These are phyloP conservation scores for Australoheros scitulus DNA, from an alignment of 2,113 vertebrate species.

Conservation along the genomic window DNA sequence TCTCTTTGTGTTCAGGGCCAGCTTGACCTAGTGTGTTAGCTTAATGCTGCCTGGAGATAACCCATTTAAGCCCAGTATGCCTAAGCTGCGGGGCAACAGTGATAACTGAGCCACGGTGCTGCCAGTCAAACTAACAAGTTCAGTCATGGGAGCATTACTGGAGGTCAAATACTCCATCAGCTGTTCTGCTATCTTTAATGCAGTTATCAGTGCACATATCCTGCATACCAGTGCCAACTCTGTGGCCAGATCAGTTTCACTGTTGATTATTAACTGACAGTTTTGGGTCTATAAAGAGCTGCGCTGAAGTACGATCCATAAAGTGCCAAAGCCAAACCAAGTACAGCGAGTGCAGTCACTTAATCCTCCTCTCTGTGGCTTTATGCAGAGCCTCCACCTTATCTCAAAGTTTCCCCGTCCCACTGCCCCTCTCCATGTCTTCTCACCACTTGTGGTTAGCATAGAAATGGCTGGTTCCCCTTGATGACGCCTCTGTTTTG, in stretches of 20 bases:
- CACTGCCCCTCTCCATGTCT: neutral
- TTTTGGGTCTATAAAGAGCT: neutral
- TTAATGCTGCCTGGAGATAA: neutral
- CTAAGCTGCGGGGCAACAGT: too few relatives aligned
- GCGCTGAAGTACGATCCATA: neutral
- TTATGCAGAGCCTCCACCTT: neutral
- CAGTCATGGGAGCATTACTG: neutral
- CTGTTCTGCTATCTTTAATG: neutral
- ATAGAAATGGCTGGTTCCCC: slow-evolving; percentile 49
- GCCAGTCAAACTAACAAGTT: too few relatives aligned
- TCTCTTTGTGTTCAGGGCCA: neutral
- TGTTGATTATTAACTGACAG: neutral
- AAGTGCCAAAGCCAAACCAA: neutral
- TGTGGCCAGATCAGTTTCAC: neutral
- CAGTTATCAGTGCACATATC: neutral
- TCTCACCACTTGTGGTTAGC: slow-evolving; percentile 29
- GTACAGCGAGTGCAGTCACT: neutral
- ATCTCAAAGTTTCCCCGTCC: slow-evolving; percentile 7
- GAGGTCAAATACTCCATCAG: neutral
- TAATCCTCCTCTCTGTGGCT: neutral
- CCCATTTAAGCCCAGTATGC: too few relatives aligned
- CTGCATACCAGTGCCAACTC: neutral
- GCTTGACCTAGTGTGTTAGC: neutral
- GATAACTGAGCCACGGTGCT: too few relatives aligned
- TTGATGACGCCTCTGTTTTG: slow-evolving; percentile 33